Percentiles rank a stretch among this genome's conserved stretches.
Evolutionary conservation across 37 sponge, comb jelly and placozoan genomes (phyloP).

Genomic region (Chondrosia reniformis): DNA sequence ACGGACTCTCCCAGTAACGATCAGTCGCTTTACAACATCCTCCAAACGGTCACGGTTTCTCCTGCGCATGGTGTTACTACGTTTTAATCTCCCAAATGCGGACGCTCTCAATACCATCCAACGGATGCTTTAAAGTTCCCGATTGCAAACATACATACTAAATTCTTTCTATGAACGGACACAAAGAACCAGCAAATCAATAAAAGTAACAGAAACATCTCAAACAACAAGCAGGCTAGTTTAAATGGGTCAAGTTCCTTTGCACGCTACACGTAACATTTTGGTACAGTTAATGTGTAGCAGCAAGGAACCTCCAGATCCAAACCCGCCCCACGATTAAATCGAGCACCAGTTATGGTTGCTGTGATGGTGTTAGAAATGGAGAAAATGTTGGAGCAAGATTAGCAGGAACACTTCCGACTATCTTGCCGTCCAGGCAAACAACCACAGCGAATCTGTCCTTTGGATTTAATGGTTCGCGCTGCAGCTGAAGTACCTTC

Average conservation of each 20-base stretch:
- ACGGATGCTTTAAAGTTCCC: not conserved
- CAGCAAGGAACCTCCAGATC: not conserved
- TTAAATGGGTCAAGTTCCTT: not conserved
- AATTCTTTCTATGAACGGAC: not conserved
- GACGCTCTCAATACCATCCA: conserved; percentile 8
- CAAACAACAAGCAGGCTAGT: no score
- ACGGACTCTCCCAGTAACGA: conserved; percentile 1
- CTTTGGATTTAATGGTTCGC: conserved; percentile 36
- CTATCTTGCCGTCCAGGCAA: not conserved
- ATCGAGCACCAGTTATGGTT: conserved; percentile 4
- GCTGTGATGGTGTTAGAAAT: conserved; percentile 21
- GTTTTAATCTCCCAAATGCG: not conserved
- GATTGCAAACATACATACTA: not conserved
- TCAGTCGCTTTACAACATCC: no score
- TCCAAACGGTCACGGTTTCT: conserved; percentile 3
- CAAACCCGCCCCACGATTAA: not conserved
- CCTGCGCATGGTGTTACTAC: not conserved
- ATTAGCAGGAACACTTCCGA: conserved; percentile 27
- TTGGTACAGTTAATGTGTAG: not conserved
- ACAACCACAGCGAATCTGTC: conserved; percentile 42
- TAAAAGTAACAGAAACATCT: no score
- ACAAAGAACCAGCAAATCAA: not conserved
- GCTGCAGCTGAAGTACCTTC: not conserved
- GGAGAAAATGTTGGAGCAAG: conserved; percentile 41
- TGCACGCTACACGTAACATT: conserved; percentile 3